These are phyloP conservation scores for Chaetura pelagica DNA, from an alignment of 2,113 vertebrate genomes.

Conservation along the genomic window DNA sequence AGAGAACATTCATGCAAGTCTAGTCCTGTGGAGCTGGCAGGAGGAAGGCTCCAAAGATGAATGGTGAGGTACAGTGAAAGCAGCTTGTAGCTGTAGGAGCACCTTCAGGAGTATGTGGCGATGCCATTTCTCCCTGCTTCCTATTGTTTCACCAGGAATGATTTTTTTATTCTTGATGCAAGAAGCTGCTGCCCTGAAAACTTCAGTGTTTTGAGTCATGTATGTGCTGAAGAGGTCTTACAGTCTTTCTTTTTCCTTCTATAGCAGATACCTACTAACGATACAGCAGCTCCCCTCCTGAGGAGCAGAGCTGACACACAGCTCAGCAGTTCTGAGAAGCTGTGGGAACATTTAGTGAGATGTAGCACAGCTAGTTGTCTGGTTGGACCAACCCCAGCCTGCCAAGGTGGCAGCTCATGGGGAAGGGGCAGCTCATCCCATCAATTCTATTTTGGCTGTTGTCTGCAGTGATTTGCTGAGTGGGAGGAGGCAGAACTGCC, in stretches of 20 bases:
- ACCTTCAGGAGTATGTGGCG: background rate
- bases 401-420: background rate
- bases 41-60: background rate
- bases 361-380: background rate
- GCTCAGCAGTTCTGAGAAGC: background rate
- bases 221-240: background rate
- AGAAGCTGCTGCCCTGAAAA: background rate
- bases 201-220: background rate
- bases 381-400: background rate
- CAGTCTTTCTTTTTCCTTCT: background rate
- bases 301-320: slow-evolving; percentile 29
- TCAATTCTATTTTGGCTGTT: rapidly evolving
- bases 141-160: background rate
- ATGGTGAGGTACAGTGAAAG: background rate
- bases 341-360: background rate
- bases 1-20: rapidly evolving
- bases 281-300: background rate
- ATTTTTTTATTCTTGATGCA: background rate
- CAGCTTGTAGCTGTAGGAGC: background rate
- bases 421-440: background rate
- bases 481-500: background rate
- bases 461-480: background rate
- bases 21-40: background rate
- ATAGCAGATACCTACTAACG: background rate
- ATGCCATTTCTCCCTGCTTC: background rate